Conservation (phyloP, 2,888 invertebrate species). For the Nephrotoma flavescens region DNA sequence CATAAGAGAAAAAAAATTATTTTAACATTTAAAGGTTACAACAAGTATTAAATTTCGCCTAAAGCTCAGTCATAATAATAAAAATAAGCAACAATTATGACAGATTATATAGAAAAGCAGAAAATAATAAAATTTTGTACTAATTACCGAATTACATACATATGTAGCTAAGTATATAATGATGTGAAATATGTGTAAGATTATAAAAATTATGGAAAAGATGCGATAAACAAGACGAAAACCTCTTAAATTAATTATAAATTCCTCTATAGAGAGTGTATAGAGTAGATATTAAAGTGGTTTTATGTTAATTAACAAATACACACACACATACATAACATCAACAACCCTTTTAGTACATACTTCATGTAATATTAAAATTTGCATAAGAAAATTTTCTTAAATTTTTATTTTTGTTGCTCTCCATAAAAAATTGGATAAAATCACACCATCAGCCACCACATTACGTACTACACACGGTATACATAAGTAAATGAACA, state of each 20-base stretch:
- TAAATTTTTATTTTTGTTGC: background rate
- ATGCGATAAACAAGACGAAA: background rate
- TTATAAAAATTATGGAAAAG: background rate
- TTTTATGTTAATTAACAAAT: background rate
- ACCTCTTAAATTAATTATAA: background rate
- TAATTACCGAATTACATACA: background rate
- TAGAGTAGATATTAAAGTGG: background rate
- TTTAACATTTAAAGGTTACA: background rate
- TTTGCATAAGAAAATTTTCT: background rate
- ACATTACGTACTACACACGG: background rate
- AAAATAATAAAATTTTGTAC: background rate
- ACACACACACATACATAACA: background rate
- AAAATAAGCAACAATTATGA: background rate
- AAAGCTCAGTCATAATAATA: background rate
- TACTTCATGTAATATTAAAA: background rate
- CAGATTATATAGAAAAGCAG: background rate
- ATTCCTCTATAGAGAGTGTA: background rate
- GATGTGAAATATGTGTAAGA: background rate
- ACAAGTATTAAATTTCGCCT: background rate
- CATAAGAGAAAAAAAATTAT: background rate
- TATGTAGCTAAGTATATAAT: too few relatives aligned
- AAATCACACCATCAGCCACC: background rate
- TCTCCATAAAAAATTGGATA: background rate
- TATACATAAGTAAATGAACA: background rate
- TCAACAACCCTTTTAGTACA: background rate